Conservation (phyloP, 2,113 vertebrate genomes). For the Phocoena phocoena region DNA sequence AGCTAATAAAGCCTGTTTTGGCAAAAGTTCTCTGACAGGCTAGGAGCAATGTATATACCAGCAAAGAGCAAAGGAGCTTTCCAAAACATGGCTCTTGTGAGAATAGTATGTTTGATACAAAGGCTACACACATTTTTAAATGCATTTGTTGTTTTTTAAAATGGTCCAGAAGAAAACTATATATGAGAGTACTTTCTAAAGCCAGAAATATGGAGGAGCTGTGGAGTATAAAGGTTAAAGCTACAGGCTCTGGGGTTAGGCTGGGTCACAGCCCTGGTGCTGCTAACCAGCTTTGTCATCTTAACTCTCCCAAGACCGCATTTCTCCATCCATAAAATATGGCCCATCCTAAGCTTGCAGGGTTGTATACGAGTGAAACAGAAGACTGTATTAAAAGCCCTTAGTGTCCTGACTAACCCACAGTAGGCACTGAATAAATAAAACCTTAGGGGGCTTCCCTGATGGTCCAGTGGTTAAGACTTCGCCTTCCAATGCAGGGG, state of each 20-base stretch:
- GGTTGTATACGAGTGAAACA: background rate
- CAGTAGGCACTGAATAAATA: background rate
- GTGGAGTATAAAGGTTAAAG: rapidly evolving
- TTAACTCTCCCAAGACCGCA: no score
- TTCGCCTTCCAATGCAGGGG: no score
- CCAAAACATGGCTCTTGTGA: background rate
- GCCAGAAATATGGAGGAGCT: background rate
- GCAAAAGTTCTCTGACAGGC: background rate
- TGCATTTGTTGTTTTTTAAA: background rate
- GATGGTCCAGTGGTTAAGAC: no score
- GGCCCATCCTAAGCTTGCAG: background rate
- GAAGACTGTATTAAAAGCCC: background rate
- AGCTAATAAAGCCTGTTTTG: background rate
- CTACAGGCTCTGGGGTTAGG: background rate
- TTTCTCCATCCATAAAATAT: background rate
- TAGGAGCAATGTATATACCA: background rate
- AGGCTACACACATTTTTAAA: background rate
- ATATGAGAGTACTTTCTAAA: background rate
- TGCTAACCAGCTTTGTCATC: background rate
- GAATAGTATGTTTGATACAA: background rate
- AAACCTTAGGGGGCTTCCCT: background rate
- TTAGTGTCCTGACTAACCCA: background rate
- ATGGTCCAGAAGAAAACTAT: background rate
- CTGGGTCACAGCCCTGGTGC: no score
- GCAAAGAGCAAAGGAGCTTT: background rate